Evolutionary conservation across 2,113 vertebrate genomes (phyloP).

Genomic region (Cavia aperea): DNA sequence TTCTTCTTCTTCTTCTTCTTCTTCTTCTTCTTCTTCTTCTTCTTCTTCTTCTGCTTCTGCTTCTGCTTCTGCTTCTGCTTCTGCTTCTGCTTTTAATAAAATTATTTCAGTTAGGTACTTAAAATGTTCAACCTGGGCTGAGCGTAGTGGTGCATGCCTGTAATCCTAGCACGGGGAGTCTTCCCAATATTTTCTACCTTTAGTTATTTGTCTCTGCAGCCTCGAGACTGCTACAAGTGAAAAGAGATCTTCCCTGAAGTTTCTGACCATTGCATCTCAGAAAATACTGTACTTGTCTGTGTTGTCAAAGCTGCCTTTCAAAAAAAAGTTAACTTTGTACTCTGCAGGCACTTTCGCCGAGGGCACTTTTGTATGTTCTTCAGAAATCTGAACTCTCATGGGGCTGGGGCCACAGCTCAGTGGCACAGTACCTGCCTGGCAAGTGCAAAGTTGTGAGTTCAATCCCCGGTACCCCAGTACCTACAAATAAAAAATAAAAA

Average conservation of each 20-base stretch:
- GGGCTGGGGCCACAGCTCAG: too few species aligned
- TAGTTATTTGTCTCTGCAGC: background rate
- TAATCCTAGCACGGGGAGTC: background rate
- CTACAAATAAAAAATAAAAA: too few species aligned
- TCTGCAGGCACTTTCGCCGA: background rate
- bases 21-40: background rate
- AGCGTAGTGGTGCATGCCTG: background rate
- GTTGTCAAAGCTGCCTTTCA: background rate
- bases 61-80: background rate
- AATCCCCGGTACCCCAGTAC: too few species aligned
- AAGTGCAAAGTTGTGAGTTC: too few species aligned
- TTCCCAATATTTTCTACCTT: constrained; percentile 8
- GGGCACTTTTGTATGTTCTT: constrained; percentile 5
- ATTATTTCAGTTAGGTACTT: constrained; percentile 23
- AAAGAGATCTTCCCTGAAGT: constrained; percentile 18
- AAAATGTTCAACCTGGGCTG: background rate
- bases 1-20: background rate
- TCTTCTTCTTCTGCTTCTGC: accelerated
- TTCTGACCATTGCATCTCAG: background rate
- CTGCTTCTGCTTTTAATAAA: background rate
- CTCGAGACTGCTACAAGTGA: background rate
- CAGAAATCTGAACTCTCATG: background rate
- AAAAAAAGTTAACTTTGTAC: background rate
- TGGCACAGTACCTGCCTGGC: too few species aligned
- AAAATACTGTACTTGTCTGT: background rate